Evolutionary conservation across 2,888 invertebrate species (phyloP).

Genomic region (Odontothrips loti): DNA sequence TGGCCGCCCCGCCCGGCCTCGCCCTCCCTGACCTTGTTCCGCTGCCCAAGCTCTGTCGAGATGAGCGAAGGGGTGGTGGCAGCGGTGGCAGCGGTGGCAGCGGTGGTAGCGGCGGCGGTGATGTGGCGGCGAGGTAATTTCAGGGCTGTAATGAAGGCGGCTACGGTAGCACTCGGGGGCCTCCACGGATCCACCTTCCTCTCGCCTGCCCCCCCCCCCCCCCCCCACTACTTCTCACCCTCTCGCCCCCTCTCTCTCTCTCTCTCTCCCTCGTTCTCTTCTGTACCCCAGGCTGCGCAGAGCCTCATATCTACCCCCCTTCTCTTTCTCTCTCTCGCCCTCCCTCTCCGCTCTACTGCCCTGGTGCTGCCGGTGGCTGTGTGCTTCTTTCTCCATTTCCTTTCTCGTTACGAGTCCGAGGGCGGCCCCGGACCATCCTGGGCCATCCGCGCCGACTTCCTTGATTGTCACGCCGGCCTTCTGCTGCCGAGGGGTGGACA

Average conservation of each 20-base stretch:
- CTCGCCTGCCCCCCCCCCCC: no score
- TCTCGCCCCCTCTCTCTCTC: no score
- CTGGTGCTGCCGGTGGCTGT: not conserved
- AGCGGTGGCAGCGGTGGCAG: not conserved
- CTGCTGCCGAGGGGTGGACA: not conserved
- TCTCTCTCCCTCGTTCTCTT: no score
- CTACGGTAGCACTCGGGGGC: not conserved
- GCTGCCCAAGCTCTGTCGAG: no score
- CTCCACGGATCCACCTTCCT: not conserved
- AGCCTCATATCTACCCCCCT: not conserved
- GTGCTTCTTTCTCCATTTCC: constrained; percentile 2
- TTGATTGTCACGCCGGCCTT: not conserved
- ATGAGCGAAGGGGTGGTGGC: no score
- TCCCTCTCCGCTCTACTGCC: not conserved
- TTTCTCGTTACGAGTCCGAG: not conserved
- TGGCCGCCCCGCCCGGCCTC: not conserved
- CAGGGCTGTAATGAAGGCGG: constrained; percentile 11
- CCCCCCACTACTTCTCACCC: no score
- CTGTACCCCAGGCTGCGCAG: no score
- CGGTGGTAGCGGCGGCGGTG: not conserved
- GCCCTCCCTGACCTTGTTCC: not conserved
- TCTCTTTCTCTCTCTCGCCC: not conserved
- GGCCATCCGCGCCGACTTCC: not conserved
- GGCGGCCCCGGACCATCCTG: no score
- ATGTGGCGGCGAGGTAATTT: constrained; percentile 2